These are phyloP conservation scores for Anguilla obscura DNA, from an alignment of 2,797 vertebrate genomes.

Conservation along the genomic window DNA sequence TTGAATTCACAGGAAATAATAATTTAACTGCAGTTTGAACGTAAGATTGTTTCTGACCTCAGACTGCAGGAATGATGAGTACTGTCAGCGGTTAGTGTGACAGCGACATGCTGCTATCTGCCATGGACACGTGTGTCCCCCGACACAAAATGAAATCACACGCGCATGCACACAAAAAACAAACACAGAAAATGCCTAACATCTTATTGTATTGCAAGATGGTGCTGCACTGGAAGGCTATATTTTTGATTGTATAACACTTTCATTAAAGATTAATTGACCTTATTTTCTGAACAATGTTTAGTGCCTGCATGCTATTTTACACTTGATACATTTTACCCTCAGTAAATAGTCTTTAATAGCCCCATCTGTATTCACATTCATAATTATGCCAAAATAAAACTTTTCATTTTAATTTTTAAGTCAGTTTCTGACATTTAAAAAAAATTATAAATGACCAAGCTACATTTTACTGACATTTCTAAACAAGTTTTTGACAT, in stretches of 20 bases:
- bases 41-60: background rate
- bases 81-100: background rate
- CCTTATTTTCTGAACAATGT: background rate
- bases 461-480: constrained; percentile 4
- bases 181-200: background rate
- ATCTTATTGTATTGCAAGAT: background rate
- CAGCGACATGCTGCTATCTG: background rate
- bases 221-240: background rate
- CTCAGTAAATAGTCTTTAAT: background rate
- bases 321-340: background rate
- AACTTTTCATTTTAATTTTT: background rate
- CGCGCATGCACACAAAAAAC: background rate
- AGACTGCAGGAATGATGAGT: background rate
- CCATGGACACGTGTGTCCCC: background rate
- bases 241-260: background rate
- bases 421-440: background rate
- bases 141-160: background rate
- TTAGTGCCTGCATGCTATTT: background rate
- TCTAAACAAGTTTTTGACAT: background rate
- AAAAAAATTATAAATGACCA: background rate
- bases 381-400: background rate
- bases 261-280: background rate
- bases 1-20: background rate
- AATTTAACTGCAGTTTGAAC: background rate
- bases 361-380: background rate